phyloP scores from a whole-genome alignment of 2,797 vertebrate genomes.

The Phrynocephalus forsythii region DNA sequence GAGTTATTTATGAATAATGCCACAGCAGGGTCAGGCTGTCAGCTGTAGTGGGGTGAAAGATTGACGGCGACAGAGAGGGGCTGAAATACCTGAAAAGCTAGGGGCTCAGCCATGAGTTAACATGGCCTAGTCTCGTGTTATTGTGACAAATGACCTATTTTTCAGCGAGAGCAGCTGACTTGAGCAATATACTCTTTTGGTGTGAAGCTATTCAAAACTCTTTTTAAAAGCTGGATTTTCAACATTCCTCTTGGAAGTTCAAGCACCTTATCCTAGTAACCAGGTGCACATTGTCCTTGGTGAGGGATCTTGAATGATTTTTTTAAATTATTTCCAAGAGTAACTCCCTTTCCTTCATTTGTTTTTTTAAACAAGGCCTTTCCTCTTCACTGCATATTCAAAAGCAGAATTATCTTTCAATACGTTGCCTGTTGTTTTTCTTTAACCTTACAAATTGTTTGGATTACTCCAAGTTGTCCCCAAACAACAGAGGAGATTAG shows the following conservation, averaged over 20 bases:
- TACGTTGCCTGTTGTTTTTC: neutral
- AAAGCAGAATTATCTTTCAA: slow-evolving; percentile 7
- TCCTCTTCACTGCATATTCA: neutral
- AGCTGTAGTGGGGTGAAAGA: too few relatives aligned
- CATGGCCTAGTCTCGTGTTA: too few relatives aligned
- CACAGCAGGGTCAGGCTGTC: too few relatives aligned
- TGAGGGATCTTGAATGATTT: neutral
- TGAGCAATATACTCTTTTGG: neutral
- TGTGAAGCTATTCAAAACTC: neutral
- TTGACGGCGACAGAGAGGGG: too few relatives aligned
- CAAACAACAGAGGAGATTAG: neutral
- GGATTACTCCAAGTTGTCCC: neutral
- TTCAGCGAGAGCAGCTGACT: neutral
- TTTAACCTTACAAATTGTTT: neutral
- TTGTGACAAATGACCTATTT: neutral
- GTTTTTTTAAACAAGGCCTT: neutral
- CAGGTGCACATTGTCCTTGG: neutral
- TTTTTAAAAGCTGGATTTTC: neutral
- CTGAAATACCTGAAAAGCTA: too few relatives aligned
- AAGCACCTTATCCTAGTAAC: neutral
- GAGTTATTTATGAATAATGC: too few relatives aligned
- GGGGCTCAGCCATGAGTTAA: too few relatives aligned
- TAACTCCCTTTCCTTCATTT: rapidly evolving
- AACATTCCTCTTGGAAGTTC: neutral
- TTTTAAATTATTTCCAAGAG: neutral